Evolutionary conservation across 2,797 vertebrate species (phyloP), one percentile per base, ranked within the genome.

Genomic region (Sylvia borin): DNA sequence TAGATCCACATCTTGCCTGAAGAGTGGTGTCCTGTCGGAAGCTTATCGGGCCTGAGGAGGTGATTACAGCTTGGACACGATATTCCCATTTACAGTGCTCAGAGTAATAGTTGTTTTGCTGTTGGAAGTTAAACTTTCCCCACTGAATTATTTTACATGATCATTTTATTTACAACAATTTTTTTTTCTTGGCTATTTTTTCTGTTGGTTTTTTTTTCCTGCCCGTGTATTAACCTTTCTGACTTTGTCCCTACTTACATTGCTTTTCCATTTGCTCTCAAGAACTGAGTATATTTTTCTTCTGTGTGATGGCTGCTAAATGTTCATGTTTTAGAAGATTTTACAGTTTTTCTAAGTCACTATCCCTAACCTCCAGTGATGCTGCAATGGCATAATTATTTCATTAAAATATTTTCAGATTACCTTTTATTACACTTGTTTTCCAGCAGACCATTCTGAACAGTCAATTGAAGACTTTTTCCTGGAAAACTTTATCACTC

Each of bases 1-100:
- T 16, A 94, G 92, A 94, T 95, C 73, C 73, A 66, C 88, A 95
- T 96, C 93, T 95, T 88, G 64, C 83, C 92, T 78, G 70, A 86
- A 96, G 79, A 95, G 92, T 84, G 70, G 79, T 81, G 90, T 95
- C 90, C 83, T 54, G 77, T 88, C 0, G 0, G 89, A 93, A 92
- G 73, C 90, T 95, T 97, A 94, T 95, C 73, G 4, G 66, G 73
- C 90, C 85, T 42, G 51, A 96, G 73, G 83, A 94, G 76, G 75
- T 50, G 79, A 95, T 96, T 93, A 92, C 73, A 84, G 64, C 36
- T 92, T 87, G 91, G 94, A 92, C 81, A 91, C 54, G 73, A 81
- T 76, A 90, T 94, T 94, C 73, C 82, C 62, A 70, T 79, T 95
- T 96, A 81, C 70, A 90, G 36, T 81, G 40, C 70, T 90, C 72